Conservation (phyloP, 2,113 vertebrate genomes). For the Toxotes jaculatrix region DNA sequence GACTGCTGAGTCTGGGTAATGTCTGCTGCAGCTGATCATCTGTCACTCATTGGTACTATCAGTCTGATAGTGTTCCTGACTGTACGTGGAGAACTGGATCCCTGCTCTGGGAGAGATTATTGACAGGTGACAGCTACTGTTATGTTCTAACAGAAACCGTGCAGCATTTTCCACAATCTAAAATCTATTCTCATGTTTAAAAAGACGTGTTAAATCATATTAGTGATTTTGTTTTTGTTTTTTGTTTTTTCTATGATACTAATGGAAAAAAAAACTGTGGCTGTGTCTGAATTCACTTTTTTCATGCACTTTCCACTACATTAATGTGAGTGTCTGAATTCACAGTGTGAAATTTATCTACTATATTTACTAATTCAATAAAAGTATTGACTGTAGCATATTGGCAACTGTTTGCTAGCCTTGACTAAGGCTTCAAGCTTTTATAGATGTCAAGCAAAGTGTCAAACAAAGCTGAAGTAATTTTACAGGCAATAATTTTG, state of each 20-base stretch:
- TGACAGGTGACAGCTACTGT: conserved; percentile 31
- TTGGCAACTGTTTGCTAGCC: neutral
- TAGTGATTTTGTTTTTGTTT: neutral
- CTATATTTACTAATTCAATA: too few relatives aligned
- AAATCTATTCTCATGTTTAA: neutral
- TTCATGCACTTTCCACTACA: neutral
- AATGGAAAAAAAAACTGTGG: neutral
- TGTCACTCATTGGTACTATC: conserved; percentile 81
- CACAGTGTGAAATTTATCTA: neutral
- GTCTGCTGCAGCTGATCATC: conserved; percentile 81
- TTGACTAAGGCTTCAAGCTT: too few relatives aligned
- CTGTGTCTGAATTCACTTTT: neutral
- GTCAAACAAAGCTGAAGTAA: neutral
- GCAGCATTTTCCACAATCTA: neutral
- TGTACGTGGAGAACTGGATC: conserved; percentile 33
- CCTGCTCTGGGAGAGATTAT: conserved; percentile 23
- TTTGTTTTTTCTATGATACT: too few relatives aligned
- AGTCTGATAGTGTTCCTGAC: conserved; percentile 76
- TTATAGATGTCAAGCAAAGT: too few relatives aligned
- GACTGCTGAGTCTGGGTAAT: conserved; percentile 74
- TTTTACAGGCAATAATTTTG: neutral
- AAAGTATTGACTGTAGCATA: too few relatives aligned
- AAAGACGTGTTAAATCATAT: neutral
- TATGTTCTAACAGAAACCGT: conserved; percentile 9
- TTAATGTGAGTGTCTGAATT: neutral